phyloP scores from a whole-genome alignment of 2,888 invertebrate genomes.

The Euplexia lucipara region DNA sequence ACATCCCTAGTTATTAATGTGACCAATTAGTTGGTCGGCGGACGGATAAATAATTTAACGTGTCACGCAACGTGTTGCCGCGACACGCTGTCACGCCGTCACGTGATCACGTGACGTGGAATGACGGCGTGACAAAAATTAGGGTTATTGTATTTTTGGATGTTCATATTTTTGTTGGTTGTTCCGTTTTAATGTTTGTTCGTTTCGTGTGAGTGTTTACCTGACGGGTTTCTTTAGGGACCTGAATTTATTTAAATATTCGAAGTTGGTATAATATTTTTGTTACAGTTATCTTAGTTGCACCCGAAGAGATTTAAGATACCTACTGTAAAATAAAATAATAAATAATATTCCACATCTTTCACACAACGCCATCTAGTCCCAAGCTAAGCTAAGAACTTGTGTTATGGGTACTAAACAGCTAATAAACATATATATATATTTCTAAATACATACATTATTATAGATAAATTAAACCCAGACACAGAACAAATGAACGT shows the following conservation, averaged over 20 bases:
- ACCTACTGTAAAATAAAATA: too few species aligned
- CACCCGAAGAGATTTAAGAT: too few species aligned
- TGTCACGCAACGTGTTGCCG: constrained; percentile 61
- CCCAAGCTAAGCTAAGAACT: too few species aligned
- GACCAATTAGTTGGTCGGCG: constrained; percentile 59
- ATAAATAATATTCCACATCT: too few species aligned
- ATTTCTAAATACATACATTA: too few species aligned
- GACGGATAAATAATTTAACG: constrained; percentile 65
- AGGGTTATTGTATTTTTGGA: constrained; percentile 54
- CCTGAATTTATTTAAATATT: not conserved
- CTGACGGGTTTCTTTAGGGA: not conserved
- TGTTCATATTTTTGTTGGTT: constrained; percentile 36
- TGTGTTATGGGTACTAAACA: too few species aligned
- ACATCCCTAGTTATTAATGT: constrained; percentile 57
- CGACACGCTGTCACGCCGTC: constrained; percentile 75
- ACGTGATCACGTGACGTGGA: constrained; percentile 52
- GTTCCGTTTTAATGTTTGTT: constrained; percentile 22
- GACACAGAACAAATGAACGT: too few species aligned
- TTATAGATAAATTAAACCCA: too few species aligned
- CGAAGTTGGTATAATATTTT: not conserved
- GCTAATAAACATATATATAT: too few species aligned
- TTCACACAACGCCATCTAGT: too few species aligned
- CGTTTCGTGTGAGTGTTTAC: constrained; percentile 4
- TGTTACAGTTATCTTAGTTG: too few species aligned
- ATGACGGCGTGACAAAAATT: constrained; percentile 53